Evolutionary conservation across 2,888 invertebrate species (phyloP).

Genomic region (Quadriops clusia): DNA sequence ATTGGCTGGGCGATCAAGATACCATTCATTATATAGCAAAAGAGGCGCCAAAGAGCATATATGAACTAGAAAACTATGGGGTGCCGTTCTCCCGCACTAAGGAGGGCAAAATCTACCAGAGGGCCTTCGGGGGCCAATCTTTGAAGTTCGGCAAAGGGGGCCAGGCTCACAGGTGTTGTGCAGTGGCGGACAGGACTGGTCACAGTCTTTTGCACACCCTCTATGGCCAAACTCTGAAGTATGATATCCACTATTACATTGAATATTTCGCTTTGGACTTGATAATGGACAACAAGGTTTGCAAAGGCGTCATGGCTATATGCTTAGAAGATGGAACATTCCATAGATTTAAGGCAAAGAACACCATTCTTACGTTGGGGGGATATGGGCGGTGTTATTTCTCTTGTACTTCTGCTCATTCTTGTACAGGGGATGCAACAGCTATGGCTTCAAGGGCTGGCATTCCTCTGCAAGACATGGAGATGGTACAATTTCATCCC

Average conservation of each 20-base stretch:
- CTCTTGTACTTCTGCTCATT: constrained; percentile 98
- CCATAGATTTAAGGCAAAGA: constrained; percentile 76
- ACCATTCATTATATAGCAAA: constrained; percentile 69
- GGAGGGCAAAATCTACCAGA: constrained; percentile 59
- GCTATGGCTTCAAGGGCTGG: constrained; percentile 93
- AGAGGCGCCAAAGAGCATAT: constrained; percentile 47
- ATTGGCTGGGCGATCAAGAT: constrained; percentile 65
- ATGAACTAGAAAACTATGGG: constrained; percentile 49
- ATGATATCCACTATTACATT: constrained; percentile 61
- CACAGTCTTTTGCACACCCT: constrained; percentile 58
- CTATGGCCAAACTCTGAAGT: constrained; percentile 55
- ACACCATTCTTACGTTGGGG: constrained; percentile 72
- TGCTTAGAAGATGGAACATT: constrained; percentile 93
- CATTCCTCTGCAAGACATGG: constrained; percentile 89
- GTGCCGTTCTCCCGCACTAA: constrained; percentile 57
- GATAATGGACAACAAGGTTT: constrained; percentile 53
- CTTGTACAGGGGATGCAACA: constrained; percentile 95
- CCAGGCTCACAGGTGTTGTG: constrained; percentile 49
- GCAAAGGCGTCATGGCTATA: constrained; percentile 86
- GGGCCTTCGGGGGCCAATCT: constrained; percentile 60
- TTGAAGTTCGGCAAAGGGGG: constrained; percentile 56
- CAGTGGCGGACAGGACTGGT: constrained; percentile 59
- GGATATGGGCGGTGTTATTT: constrained; percentile 90
- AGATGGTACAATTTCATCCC: constrained; percentile 99
- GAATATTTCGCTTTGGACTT: constrained; percentile 59